Percentiles rank a stretch among this genome's conserved stretches.
These are phyloP conservation scores for Thaleichthys pacificus DNA, from an alignment of 2,797 vertebrate genomes.

Conservation along the genomic window DNA sequence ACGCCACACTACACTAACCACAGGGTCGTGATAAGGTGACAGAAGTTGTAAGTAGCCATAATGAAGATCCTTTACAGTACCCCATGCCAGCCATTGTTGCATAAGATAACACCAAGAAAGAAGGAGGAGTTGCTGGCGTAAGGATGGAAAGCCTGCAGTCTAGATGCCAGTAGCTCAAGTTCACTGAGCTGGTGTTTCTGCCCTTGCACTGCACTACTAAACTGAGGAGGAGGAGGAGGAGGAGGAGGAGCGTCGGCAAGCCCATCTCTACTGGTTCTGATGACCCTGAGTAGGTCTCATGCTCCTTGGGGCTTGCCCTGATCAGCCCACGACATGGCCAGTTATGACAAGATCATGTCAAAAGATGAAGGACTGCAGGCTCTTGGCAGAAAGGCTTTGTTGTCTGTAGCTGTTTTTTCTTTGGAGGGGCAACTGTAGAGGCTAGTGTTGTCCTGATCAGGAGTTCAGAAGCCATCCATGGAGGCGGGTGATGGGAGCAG, in stretches of 20 bases:
- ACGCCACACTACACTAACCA: not conserved
- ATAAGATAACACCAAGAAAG: constrained; percentile 9
- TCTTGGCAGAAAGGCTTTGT: constrained; percentile 29
- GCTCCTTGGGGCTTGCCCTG: constrained; percentile 58
- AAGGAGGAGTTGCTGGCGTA: constrained; percentile 28
- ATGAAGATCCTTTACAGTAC: not conserved
- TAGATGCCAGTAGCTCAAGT: constrained; percentile 50
- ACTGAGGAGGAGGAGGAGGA: constrained; percentile 37
- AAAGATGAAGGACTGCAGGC: constrained; percentile 54
- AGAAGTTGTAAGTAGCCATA: not conserved
- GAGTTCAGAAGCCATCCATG: constrained; percentile 10
- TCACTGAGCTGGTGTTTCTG: constrained; percentile 47
- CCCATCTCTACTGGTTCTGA: constrained; percentile 54
- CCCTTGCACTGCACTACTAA: constrained; percentile 30
- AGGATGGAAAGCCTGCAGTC: constrained; percentile 39
- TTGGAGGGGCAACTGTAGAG: constrained; percentile 30
- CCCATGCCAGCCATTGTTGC: constrained; percentile 28
- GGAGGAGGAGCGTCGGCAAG: constrained; percentile 46
- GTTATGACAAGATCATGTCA: constrained; percentile 68
- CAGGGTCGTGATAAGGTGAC: not conserved
- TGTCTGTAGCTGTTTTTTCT: constrained; percentile 43
- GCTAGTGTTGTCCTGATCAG: constrained; percentile 24
- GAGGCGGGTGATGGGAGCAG: not conserved
- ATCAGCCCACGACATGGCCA: constrained; percentile 54
- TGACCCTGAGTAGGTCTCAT: constrained; percentile 63